phyloP scores from a whole-genome alignment of 2,888 invertebrate species.

The Nomada goodeniana region DNA sequence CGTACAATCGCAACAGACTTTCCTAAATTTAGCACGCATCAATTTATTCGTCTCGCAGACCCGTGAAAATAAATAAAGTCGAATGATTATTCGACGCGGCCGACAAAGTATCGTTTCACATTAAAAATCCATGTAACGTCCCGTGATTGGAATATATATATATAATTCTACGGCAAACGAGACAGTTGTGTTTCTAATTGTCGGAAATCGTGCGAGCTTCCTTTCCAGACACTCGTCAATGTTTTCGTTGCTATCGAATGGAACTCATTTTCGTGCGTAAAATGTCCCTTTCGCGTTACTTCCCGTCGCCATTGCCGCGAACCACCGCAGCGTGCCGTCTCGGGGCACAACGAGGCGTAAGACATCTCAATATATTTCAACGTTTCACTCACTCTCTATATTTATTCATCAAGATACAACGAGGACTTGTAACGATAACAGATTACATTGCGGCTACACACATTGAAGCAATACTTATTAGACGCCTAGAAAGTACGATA shows the following conservation, averaged over 20 bases:
- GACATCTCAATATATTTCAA: constrained; percentile 60
- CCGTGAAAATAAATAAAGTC: too few species aligned
- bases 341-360: constrained; percentile 47
- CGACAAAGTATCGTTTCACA: too few species aligned
- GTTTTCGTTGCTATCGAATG: not conserved
- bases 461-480: constrained; percentile 64
- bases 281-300: too few species aligned
- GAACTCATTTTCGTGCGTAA: too few species aligned
- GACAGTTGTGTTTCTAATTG: too few species aligned
- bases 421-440: constrained; percentile 63
- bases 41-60: too few species aligned
- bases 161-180: too few species aligned
- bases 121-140: too few species aligned
- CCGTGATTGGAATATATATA: too few species aligned
- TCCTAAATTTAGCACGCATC: constrained; percentile 23
- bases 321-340: constrained; percentile 14
- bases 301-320: not conserved
- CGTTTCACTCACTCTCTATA: constrained; percentile 68
- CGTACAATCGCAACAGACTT: constrained; percentile 15
- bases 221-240: too few species aligned
- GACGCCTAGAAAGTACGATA: constrained; percentile 55
- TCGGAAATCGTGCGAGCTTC: too few species aligned
- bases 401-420: constrained; percentile 71
- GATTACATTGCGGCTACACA: constrained; percentile 65
- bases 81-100: too few species aligned